These are phyloP conservation scores for Ceryle rudis DNA, from an alignment of 2,797 vertebrate genomes.

Conservation along the genomic window DNA sequence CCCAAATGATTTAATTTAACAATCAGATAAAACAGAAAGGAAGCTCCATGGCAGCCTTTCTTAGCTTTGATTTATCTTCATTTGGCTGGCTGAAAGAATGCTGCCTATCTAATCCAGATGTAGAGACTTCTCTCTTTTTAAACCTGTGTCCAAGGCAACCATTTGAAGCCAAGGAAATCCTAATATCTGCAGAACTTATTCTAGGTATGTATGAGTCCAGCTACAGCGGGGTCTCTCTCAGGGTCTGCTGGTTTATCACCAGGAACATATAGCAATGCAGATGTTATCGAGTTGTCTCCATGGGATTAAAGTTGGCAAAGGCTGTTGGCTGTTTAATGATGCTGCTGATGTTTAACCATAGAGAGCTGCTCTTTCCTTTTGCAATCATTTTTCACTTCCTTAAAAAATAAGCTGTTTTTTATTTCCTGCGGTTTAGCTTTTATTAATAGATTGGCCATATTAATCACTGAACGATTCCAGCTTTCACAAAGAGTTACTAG, in stretches of 20 bases:
- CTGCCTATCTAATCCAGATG: slow-evolving; percentile 58
- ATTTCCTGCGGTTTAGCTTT: neutral
- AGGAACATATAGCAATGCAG: slow-evolving; percentile 5
- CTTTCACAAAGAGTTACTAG: neutral
- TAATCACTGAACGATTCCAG: neutral
- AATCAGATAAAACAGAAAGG: neutral
- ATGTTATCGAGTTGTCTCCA: slow-evolving; percentile 19
- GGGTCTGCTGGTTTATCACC: slow-evolving; percentile 9
- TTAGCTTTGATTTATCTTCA: slow-evolving; percentile 46
- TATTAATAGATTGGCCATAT: neutral
- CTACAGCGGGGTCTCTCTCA: neutral
- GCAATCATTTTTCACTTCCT: neutral
- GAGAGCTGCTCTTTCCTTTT: neutral
- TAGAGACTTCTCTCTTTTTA: slow-evolving; percentile 75
- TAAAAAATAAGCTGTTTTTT: neutral
- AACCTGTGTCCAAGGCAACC: slow-evolving; percentile 81
- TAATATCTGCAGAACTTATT: slow-evolving; percentile 50
- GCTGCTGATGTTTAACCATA: neutral
- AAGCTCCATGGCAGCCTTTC: slow-evolving; percentile 1
- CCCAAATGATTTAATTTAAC: slow-evolving; percentile 33
- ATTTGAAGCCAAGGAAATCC: slow-evolving; percentile 67
- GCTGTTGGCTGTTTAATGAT: neutral
- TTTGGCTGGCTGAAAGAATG: slow-evolving; percentile 57
- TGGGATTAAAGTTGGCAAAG: neutral
- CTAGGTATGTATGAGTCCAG: neutral